phyloP scores from a whole-genome alignment of 2,888 invertebrate genomes.

The Aphodius sticticus region DNA sequence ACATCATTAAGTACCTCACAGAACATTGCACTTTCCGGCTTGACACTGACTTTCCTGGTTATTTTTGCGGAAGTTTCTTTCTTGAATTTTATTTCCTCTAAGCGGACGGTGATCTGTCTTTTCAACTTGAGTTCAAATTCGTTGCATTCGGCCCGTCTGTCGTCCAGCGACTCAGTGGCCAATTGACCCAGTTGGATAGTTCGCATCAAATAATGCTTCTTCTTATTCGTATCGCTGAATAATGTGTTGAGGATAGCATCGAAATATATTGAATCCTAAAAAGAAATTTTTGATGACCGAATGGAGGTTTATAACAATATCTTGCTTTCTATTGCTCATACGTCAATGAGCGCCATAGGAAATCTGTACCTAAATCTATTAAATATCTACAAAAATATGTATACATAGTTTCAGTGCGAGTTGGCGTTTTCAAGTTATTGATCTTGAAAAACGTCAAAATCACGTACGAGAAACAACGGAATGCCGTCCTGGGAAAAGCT shows the following conservation, averaged over 20 bases:
- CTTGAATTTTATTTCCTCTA: slow-evolving; percentile 56
- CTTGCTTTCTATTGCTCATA: too few relatives aligned
- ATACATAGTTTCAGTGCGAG: too few relatives aligned
- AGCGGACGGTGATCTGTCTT: slow-evolving; percentile 69
- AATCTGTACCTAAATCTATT: too few relatives aligned
- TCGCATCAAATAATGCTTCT: slow-evolving; percentile 69
- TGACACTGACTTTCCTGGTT: slow-evolving; percentile 58
- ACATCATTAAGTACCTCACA: neutral
- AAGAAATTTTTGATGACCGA: too few relatives aligned
- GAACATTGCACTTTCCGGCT: slow-evolving; percentile 59
- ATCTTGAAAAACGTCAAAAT: too few relatives aligned
- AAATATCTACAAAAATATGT: too few relatives aligned
- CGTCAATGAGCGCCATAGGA: too few relatives aligned
- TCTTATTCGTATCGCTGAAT: slow-evolving; percentile 66
- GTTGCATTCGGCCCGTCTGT: slow-evolving; percentile 68
- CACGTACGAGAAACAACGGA: too few relatives aligned
- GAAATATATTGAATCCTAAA: slow-evolving; percentile 71
- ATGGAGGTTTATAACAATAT: too few relatives aligned
- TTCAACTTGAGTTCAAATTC: slow-evolving; percentile 67
- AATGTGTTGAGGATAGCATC: slow-evolving; percentile 69
- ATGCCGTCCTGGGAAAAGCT: too few relatives aligned
- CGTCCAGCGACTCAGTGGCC: slow-evolving; percentile 72
- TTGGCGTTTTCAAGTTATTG: too few relatives aligned
- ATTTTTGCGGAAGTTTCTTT: slow-evolving; percentile 61
- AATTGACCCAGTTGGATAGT: slow-evolving; percentile 73